phyloP scores from a whole-genome alignment of 2,113 vertebrate species.

The Coracopsis vasa region DNA sequence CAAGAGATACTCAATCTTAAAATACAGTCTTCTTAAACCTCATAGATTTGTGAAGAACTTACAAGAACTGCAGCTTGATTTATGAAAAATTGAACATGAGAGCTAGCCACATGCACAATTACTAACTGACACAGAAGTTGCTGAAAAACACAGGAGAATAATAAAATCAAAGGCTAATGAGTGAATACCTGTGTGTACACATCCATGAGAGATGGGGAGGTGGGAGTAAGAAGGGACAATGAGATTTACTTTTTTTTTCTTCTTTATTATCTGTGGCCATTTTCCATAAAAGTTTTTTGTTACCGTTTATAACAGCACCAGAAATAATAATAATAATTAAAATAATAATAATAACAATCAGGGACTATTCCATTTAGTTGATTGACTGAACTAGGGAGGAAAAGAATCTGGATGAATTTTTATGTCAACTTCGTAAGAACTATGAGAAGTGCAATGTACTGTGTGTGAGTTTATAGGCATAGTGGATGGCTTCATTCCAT shows the following conservation, averaged over 20 bases:
- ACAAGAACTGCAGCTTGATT: background rate
- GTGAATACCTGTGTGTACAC: too few relatives aligned
- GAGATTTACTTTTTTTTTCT: background rate
- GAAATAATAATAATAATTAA: background rate
- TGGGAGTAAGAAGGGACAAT: background rate
- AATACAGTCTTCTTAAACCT: background rate
- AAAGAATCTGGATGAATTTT: background rate
- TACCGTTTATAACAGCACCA: background rate
- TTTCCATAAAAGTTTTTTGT: background rate
- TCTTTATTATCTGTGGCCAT: background rate
- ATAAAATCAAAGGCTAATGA: background rate
- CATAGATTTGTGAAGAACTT: background rate
- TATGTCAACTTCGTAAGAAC: background rate
- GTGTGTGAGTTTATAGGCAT: background rate
- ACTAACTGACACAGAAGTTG: background rate
- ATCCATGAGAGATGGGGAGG: rapidly evolving
- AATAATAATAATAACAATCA: background rate
- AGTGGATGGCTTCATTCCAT: background rate
- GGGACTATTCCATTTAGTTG: background rate
- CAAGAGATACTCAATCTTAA: background rate
- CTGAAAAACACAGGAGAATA: background rate
- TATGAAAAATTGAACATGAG: background rate
- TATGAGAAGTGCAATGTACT: background rate
- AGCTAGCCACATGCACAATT: background rate
- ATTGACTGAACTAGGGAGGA: background rate